Evolutionary conservation across 2,888 invertebrate species (phyloP).

Genomic region (Chromoteleia sp.): DNA sequence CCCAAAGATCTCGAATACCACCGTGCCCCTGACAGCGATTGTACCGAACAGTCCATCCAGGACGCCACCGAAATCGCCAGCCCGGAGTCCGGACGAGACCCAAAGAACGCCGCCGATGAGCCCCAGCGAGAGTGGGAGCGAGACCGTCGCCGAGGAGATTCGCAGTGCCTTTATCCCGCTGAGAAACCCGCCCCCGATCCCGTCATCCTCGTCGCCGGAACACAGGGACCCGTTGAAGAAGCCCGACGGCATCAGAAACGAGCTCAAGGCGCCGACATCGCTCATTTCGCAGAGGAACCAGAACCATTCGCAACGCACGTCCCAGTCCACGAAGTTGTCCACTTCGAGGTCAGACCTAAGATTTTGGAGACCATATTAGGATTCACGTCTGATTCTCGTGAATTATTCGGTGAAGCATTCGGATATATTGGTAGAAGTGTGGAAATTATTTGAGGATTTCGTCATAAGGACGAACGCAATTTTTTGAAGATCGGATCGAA

Average conservation of each 20-base stretch:
- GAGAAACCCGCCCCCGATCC: conserved; percentile 73
- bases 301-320: conserved; percentile 72
- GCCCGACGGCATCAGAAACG: conserved; percentile 76
- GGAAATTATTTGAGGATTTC: too few relatives aligned
- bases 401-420: too few relatives aligned
- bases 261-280: conserved; percentile 79
- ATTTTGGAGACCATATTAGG: conserved; percentile 83
- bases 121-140: conserved; percentile 81
- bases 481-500: too few relatives aligned
- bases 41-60: conserved; percentile 55
- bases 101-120: conserved; percentile 80
- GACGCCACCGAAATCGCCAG: conserved; percentile 46
- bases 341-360: conserved; percentile 77
- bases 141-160: conserved; percentile 79
- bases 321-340: conserved; percentile 80
- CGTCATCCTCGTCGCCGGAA: conserved; percentile 77
- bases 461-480: too few relatives aligned
- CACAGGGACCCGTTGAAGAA: conserved; percentile 68
- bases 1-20: conserved; percentile 70
- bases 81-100: conserved; percentile 57
- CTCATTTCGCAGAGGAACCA: conserved; percentile 76
- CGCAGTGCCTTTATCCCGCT: conserved; percentile 83
- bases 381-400: too few relatives aligned
- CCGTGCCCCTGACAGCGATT: conserved; percentile 63
- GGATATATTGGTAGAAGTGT: too few relatives aligned